Conservation (phyloP, 2,113 vertebrate species). For the Rhynchomys soricoides region DNA sequence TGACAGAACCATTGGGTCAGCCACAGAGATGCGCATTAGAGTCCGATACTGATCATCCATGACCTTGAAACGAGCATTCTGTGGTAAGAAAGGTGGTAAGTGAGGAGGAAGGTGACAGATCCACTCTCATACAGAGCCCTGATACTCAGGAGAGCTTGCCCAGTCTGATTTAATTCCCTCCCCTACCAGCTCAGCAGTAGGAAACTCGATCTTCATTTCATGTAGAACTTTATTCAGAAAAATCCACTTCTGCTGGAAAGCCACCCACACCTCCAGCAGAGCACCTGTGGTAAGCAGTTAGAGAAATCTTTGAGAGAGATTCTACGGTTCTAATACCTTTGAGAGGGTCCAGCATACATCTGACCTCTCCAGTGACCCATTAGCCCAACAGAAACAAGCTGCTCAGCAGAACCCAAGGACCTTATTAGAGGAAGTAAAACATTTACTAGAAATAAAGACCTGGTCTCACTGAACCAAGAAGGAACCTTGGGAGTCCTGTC, state of each 20-base stretch:
- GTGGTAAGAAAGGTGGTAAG: not conserved
- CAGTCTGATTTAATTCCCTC: not conserved
- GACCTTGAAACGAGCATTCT: slow-evolving; percentile 86
- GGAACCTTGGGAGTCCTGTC: not conserved
- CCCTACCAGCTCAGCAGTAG: slow-evolving; percentile 86
- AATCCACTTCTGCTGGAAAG: slow-evolving; percentile 89
- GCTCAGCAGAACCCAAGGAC: not conserved
- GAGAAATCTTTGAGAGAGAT: not conserved
- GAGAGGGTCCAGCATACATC: not conserved
- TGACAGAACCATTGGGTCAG: slow-evolving; percentile 85
- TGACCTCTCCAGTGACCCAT: not conserved
- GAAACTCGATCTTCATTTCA: slow-evolving; percentile 82
- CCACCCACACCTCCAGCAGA: slow-evolving; percentile 87
- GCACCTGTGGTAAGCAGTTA: slow-evolving; percentile 62
- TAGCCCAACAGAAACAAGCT: not conserved
- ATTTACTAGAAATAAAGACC: not conserved
- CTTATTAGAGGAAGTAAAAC: not conserved
- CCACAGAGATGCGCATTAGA: slow-evolving; percentile 83
- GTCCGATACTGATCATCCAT: slow-evolving; percentile 86
- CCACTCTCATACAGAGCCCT: not conserved
- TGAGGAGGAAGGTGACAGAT: not conserved
- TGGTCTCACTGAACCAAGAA: not conserved
- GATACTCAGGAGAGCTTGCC: not conserved
- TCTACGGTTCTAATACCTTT: not conserved
- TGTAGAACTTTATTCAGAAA: slow-evolving; percentile 88